Evolutionary conservation across 2,113 vertebrate species (phyloP).

Genomic region (Gambusia holbrooki): DNA sequence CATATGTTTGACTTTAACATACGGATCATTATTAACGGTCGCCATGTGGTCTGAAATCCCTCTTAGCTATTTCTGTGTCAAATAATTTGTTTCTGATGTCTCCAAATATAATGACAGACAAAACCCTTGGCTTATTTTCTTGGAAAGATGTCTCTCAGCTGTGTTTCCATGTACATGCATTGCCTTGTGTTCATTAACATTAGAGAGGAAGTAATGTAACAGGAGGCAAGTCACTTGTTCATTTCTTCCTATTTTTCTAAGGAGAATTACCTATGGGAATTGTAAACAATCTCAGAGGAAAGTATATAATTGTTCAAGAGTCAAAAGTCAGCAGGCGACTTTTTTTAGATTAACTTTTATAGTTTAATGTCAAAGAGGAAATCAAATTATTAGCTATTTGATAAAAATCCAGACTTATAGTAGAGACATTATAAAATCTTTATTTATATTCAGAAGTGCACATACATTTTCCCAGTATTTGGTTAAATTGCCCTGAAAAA

Average conservation of each 20-base stretch:
- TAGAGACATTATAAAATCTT: too few relatives aligned
- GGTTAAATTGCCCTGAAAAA: too few relatives aligned
- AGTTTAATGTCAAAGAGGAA: background rate
- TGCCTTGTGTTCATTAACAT: conserved; percentile 28
- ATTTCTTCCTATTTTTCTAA: background rate
- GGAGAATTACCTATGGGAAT: background rate
- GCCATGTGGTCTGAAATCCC: conserved; percentile 27
- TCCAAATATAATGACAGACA: conserved; percentile 62
- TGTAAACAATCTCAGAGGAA: background rate
- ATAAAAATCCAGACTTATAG: too few relatives aligned
- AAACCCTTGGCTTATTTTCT: conserved; percentile 50
- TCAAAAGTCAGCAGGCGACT: too few relatives aligned
- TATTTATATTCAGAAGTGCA: too few relatives aligned
- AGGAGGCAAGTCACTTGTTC: conserved; percentile 5
- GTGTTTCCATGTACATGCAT: conserved; percentile 34
- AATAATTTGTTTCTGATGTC: conserved; percentile 57
- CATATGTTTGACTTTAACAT: conserved; percentile 39
- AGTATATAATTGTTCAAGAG: background rate
- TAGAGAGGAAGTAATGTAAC: conserved; percentile 1
- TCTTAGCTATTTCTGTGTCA: conserved; percentile 43
- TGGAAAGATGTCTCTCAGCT: conserved; percentile 60
- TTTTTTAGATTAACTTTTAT: background rate
- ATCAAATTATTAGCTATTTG: too few relatives aligned
- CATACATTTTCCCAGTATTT: too few relatives aligned
- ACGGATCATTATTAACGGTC: conserved; percentile 15